These are phyloP conservation scores for Amiota minor DNA, from an alignment of 2,888 invertebrate genomes.

Conservation along the genomic window DNA sequence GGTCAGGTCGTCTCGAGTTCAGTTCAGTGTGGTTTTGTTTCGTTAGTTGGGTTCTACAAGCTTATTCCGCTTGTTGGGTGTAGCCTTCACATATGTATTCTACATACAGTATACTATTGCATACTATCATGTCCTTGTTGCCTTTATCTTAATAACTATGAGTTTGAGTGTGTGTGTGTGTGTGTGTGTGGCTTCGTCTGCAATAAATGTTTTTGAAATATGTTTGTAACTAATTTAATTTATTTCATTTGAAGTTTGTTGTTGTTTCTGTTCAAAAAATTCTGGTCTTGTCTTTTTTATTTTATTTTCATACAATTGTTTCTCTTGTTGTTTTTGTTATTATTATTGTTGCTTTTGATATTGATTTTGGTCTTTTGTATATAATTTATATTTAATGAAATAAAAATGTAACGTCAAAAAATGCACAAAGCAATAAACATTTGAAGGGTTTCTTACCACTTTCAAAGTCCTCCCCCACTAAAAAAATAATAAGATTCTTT, in stretches of 20 bases:
- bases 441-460: background rate
- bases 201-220: conserved; percentile 52
- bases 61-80: too few species aligned
- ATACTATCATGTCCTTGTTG: conserved; percentile 10
- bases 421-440: background rate
- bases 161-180: conserved; percentile 19
- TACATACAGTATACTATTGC: too few species aligned
- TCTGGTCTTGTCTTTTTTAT: conserved; percentile 59
- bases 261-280: conserved; percentile 58
- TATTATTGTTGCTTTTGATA: conserved; percentile 10
- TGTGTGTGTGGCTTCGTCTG: conserved; percentile 28
- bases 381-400: background rate
- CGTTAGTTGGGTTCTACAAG: too few species aligned
- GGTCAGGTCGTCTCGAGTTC: background rate
- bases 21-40: background rate
- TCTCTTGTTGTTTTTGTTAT: background rate
- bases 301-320: background rate
- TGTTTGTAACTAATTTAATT: conserved; percentile 66
- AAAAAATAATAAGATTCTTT: too few species aligned
- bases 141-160: background rate
- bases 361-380: conserved; percentile 11
- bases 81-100: too few species aligned
- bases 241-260: conserved; percentile 43
- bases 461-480: too few species aligned
- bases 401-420: too few species aligned